phyloP scores from a whole-genome alignment of 2,113 vertebrate species.

The Neodon shergylaensis region DNA sequence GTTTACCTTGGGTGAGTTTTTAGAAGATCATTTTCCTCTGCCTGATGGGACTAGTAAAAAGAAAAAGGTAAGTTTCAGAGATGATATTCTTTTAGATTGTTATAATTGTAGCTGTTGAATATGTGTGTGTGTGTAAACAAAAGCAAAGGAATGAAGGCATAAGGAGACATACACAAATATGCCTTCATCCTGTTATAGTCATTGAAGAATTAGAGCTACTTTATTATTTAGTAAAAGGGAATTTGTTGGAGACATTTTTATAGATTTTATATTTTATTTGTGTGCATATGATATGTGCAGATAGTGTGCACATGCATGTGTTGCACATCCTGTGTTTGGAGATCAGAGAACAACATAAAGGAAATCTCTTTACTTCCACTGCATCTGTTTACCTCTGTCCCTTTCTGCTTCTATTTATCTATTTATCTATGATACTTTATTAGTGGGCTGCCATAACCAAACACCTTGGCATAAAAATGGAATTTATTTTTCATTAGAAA shows the following conservation, averaged over 20 bases:
- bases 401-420: not conserved
- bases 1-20: slow-evolving; percentile 76
- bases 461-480: not conserved
- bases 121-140: not conserved
- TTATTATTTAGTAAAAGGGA: slow-evolving; percentile 1
- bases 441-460: not conserved
- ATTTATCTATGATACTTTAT: too few species aligned
- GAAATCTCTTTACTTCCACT: not conserved
- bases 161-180: not conserved
- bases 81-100: slow-evolving; percentile 20
- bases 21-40: slow-evolving; percentile 84
- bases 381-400: not conserved
- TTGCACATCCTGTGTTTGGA: not conserved
- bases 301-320: not conserved
- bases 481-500: not conserved
- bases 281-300: not conserved
- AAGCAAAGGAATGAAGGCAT: slow-evolving; percentile 1
- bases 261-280: not conserved
- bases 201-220: slow-evolving; percentile 15
- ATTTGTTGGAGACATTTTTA: not conserved
- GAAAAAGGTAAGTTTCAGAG: slow-evolving; percentile 80
- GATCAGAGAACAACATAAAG: not conserved
- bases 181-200: not conserved
- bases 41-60: slow-evolving; percentile 72
- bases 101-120: not conserved